Base-by-base conservation (phyloP, 2,888 invertebrate genomes). In the Ophion slaviceki region DNA sequence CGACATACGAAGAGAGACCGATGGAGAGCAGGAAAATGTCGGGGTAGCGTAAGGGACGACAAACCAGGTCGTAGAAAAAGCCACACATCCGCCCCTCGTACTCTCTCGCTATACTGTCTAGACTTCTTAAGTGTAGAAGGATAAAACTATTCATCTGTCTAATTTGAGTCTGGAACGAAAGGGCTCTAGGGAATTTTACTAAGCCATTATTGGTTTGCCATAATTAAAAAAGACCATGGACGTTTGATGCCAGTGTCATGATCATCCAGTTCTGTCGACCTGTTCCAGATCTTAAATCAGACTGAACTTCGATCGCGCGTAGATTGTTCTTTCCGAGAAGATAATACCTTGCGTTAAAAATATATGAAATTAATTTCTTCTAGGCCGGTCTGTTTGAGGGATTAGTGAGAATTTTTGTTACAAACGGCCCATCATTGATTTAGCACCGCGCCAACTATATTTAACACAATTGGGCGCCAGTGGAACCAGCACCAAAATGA, bases 21-120 rank as follows among this genome's bases (percentile, higher is more conserved):
- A 68, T 68, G 68, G 78, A 45, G 45, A 81, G 59, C 32, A 59
- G 66, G 74, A 64, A 62, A 79, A 62, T 79, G 76, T 70, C 77
- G 45, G 53, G 71, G 79, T 59, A 53, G 83, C 78, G 77, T 77
- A 78, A 86, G 77, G 64, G 68, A 80, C 80, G 80, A 74, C 80
- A 80, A 86, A 86, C 74, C 80, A 86, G 86, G 86, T 86, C 86
- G 82, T 82, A 76, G 77, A 77, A 83, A 83, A 83, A 80, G 61
- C 80, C 82, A 71, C 59, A 61, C 68, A 81, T 78, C 70, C 77
- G 6, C 62, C 68, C 74, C 76, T 74, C 74, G 47, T 11, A 47
- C 36, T 47, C 64, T 79, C 47, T 36, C 11, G 28, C 36, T 45
- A 57, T 28, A 57, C 78, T 61, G 68, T 67, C 77, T 32, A 36